Base-by-base conservation (phyloP, 2,797 vertebrate species). In the Labeo calbasu region DNA sequence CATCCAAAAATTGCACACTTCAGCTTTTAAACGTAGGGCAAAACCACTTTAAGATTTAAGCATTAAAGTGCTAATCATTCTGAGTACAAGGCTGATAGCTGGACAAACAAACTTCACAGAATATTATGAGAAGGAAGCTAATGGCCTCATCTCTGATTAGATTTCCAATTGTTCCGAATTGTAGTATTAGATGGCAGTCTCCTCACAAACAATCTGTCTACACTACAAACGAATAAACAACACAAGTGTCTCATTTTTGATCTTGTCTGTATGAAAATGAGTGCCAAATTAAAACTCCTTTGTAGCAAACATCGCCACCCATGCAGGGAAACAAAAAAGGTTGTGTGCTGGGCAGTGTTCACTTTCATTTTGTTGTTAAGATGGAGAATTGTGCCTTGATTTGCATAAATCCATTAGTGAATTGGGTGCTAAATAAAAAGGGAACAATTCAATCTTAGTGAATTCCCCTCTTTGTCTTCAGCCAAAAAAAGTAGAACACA, bases 61-160 rank as follows among this genome's bases (percentile, higher is more conserved):
- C 40, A 81, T 71, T 23, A 48, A 61, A 69, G 25, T 32, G 19
- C 14, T 40, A 55, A 43, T 84, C 50, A 59, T 23, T 36, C 32
- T 53, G 17, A 79, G 69, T 57, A 72, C 1, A 77, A 77, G 23
- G 12, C 25, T 61, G 69, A 72, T 75, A 48, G 25, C n/a, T 50
- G 77, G 57, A 43, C n/a, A 50, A 68, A 50, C 3, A 0, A 82
- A 59, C 46, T 50, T 77, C 68, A 57, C 40, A 61, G 48, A 66
- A 36, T 50, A 19, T 81, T 57, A 11, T 32, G 23, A 46, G 19
- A 61, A 81, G 23, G 10, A 71, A 78, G 51, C 19, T 71, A 81
- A 69, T 63, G 50, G 40, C 50, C 32, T 76, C 28, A 25, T 78
- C 76, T 66, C 69, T 79, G 71, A 73, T 69, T 71, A 43, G 21